Evolutionary conservation across 2,797 vertebrate genomes (phyloP).

Genomic region (Phoebastria nigripes): DNA sequence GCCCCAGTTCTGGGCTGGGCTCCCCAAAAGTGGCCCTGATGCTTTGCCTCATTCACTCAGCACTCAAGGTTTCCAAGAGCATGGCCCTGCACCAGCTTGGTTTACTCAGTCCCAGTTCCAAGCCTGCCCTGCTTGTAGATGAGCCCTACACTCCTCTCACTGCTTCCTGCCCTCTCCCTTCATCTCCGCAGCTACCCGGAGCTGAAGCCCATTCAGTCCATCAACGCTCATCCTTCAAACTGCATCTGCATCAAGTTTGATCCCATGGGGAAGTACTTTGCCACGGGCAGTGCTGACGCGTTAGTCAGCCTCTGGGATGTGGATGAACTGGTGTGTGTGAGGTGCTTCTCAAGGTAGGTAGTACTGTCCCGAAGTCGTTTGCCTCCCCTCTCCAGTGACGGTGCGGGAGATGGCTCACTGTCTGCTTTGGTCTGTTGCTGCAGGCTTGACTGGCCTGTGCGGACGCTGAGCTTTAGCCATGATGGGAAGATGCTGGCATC

Average conservation of each 20-base stretch:
- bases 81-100: neutral
- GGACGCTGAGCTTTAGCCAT: constrained; percentile 95
- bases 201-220: constrained; percentile 96
- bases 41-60: neutral
- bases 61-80: neutral
- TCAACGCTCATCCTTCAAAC: constrained; percentile 97
- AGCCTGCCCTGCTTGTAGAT: neutral
- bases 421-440: neutral
- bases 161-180: neutral
- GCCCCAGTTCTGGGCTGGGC: neutral
- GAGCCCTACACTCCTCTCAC: neutral
- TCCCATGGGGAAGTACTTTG: constrained; percentile 95
- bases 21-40: fast-evolving
- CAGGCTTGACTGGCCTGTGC: constrained; percentile 96
- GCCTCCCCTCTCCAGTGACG: fast-evolving
- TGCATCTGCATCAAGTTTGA: constrained; percentile 99
- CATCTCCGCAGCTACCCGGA: constrained; percentile 87
- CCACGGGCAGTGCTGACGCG: constrained; percentile 94
- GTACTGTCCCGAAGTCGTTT: neutral
- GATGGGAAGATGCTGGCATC: constrained; percentile 98
- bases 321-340: constrained; percentile 94
- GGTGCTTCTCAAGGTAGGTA: constrained; percentile 93
- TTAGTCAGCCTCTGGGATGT: constrained; percentile 96
- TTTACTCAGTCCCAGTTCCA: neutral
- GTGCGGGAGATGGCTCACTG: neutral